Base-by-base conservation (phyloP, 2,888 invertebrate genomes). In the Drosophila subsilvestris region DNA sequence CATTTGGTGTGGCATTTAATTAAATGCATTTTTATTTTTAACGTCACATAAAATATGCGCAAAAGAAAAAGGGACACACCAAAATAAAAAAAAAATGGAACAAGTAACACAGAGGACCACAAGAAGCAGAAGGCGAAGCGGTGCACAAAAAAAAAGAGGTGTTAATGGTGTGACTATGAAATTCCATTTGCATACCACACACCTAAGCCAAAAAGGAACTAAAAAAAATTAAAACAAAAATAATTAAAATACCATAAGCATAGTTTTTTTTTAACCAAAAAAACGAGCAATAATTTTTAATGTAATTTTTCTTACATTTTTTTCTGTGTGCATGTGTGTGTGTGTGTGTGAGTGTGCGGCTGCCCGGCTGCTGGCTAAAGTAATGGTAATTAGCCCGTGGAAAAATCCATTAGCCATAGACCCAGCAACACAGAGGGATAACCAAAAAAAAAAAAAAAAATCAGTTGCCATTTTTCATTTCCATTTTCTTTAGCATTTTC, bases 141-240 rank as follows among this genome's bases (percentile, higher is more conserved):
- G 57, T 66, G 65, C 75, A 6, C 37, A 14, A 9, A 27, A 27
- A 27, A 37, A 88, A 84, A 84, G 86, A 88, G 88, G 84, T 88
- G 84, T 84, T 84, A 84, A 84, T 84, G 89, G 89, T 68, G 77
- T 68, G 77, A 87, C 89, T 88, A 81, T 86, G 85, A 87, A 88
- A 88, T 88, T 88, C 87, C 89, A 84, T 84, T 88, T 84, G 83
- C 80, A 82, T 85, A 87, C n/a, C 86, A 73, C 67, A 54, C 20
- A 25, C 72, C 62, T 66, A 66, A 75, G 47, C 44, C 29, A 17
- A 55, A 54, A 25, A 22, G 20, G 12, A 51, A 6, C 37, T n/a
- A 1, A 20, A 20, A 22, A 22, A 22, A n/a, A 14, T n/a, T n/a
- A n/a, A 37, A 32, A 25, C 25, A 4, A 25, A 6, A 59, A 68